These are phyloP conservation scores for Cynopterus brachyotis DNA, from an alignment of 2,113 vertebrate species.

Conservation along the genomic window DNA sequence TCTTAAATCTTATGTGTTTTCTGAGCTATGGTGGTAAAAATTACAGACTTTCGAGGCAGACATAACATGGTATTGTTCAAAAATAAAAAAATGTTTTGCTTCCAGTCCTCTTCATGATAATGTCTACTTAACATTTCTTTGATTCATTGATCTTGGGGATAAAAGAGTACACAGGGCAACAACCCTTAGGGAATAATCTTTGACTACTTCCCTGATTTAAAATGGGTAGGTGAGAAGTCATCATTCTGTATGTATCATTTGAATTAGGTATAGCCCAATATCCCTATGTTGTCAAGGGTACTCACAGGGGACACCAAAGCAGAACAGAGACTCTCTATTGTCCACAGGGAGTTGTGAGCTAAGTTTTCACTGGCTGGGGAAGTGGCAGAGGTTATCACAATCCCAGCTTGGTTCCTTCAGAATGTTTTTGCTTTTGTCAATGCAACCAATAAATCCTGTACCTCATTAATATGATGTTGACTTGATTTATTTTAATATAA, in stretches of 20 bases:
- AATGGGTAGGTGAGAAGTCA: neutral
- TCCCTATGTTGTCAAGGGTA: neutral
- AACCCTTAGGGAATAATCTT: neutral
- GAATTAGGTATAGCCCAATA: neutral
- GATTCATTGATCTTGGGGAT: neutral
- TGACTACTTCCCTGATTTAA: neutral
- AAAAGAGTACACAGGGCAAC: neutral
- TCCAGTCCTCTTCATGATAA: neutral
- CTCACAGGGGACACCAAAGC: neutral
- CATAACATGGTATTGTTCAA: neutral
- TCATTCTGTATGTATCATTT: neutral
- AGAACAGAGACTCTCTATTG: neutral
- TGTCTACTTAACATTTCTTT: neutral
- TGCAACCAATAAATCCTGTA: neutral
- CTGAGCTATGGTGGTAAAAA: neutral
- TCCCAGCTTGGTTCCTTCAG: neutral
- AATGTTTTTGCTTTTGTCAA: neutral
- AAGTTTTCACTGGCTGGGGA: neutral
- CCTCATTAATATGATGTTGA: neutral
- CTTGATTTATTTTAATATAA: constrained; percentile 14
- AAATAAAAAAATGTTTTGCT: neutral
- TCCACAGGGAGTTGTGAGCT: neutral
- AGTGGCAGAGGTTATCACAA: neutral
- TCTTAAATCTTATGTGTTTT: neutral
- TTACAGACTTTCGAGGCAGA: neutral